These are phyloP conservation scores for Fulmarus glacialis DNA, from an alignment of 2,113 vertebrate genomes.

Conservation along the genomic window DNA sequence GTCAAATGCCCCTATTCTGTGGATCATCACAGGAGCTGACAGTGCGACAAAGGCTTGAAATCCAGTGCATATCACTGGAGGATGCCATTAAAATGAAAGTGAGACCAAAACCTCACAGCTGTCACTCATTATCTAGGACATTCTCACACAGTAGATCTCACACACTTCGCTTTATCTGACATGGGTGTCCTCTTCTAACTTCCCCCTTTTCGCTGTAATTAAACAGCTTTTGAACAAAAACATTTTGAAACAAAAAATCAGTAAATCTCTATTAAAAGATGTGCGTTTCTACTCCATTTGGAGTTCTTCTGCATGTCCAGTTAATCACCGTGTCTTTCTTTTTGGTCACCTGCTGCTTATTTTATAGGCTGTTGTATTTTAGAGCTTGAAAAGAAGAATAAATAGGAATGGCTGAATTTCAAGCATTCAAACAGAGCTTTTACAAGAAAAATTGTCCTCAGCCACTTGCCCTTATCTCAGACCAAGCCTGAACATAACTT, in stretches of 20 bases:
- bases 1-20: constrained; percentile 50
- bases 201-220: not conserved
- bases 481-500: not conserved
- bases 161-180: constrained; percentile 13
- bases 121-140: constrained; percentile 68
- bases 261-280: not conserved
- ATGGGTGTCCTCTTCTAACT: not conserved
- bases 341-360: not conserved
- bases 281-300: not conserved
- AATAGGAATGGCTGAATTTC: not conserved
- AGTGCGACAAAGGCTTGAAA: constrained; percentile 45
- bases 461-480: constrained; percentile 7
- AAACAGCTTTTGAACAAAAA: not conserved
- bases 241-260: not conserved
- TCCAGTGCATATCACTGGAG: constrained; percentile 58
- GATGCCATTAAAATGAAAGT: constrained; percentile 69
- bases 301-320: not conserved
- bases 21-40: constrained; percentile 51
- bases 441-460: not conserved
- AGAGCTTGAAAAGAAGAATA: not conserved
- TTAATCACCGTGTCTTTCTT: not conserved
- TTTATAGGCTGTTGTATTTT: not conserved
- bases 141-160: constrained; percentile 32
- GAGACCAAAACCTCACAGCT: constrained; percentile 44
- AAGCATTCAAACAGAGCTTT: not conserved